Evolutionary conservation across 2,888 invertebrate species (phyloP).

Genomic region (Tineola bisselliella): DNA sequence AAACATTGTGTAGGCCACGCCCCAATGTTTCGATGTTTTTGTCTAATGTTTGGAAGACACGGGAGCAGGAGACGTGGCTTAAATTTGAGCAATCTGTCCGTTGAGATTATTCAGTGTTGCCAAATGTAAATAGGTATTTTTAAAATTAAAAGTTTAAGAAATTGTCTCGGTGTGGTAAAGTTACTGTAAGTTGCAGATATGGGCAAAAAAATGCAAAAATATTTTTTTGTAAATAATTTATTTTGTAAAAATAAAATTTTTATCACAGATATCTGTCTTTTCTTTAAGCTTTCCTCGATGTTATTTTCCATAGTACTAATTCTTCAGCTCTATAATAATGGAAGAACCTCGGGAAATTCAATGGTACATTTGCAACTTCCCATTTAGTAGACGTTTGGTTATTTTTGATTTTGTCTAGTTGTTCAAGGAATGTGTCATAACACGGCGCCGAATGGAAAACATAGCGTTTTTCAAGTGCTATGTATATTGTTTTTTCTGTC

Average conservation of each 20-base stretch:
- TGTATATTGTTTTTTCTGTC: slow-evolving; percentile 71
- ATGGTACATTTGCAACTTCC: slow-evolving; percentile 69
- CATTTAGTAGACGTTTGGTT: slow-evolving; percentile 56
- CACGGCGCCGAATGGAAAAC: slow-evolving; percentile 84
- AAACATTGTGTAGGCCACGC: too few species aligned
- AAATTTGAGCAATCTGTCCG: too few species aligned
- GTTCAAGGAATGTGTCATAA: slow-evolving; percentile 81
- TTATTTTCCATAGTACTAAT: slow-evolving; percentile 77
- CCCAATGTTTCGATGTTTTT: too few species aligned
- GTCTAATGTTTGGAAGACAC: too few species aligned
- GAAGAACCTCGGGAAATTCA: slow-evolving; percentile 84
- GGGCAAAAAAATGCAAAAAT: background rate
- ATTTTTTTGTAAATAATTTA: background rate
- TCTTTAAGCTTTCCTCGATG: background rate
- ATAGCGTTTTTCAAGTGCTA: slow-evolving; percentile 86
- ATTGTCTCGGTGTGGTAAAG: too few species aligned
- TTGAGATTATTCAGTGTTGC: too few species aligned
- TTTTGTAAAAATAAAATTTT: background rate
- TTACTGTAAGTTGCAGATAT: background rate
- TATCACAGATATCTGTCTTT: background rate
- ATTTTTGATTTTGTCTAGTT: slow-evolving; percentile 60
- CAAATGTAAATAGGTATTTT: too few species aligned
- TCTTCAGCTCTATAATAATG: slow-evolving; percentile 82
- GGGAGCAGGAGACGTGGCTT: too few species aligned
- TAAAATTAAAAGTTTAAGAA: too few species aligned